Evolutionary conservation across 1,140 invertebrate genomes (phyloP).

Genomic region (Drosophila parvula): DNA sequence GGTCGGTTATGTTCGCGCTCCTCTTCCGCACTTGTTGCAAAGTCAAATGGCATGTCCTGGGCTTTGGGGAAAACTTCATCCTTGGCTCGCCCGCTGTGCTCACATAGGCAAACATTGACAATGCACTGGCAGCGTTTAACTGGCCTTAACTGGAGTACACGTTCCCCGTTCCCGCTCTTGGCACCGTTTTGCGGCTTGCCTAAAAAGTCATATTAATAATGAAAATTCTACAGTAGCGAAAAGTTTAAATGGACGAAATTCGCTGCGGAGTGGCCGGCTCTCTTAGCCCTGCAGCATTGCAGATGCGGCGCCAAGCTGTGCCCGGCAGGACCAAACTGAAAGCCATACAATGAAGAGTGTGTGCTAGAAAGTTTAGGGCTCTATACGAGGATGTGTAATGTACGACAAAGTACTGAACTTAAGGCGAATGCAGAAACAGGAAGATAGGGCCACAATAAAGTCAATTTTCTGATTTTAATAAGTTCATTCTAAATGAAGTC

Average conservation of each 20-base stretch:
- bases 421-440: conserved; percentile 7
- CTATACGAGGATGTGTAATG: conserved; percentile 70
- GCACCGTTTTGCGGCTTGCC: conserved; percentile 70
- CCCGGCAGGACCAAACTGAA: conserved; percentile 31
- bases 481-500: background rate
- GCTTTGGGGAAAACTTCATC: conserved; percentile 65
- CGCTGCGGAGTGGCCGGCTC: conserved; percentile 54
- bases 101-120: conserved; percentile 76
- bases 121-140: conserved; percentile 75
- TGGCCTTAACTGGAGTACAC: conserved; percentile 53
- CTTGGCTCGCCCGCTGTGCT: conserved; percentile 54
- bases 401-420: conserved; percentile 53
- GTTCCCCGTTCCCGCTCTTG: conserved; percentile 17
- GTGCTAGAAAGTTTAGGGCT: conserved; percentile 63
- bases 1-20: conserved; percentile 5
- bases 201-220: conserved; percentile 82
- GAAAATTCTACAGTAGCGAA: conserved; percentile 80
- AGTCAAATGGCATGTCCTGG: conserved; percentile 73
- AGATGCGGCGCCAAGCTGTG: conserved; percentile 68
- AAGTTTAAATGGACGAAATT: conserved; percentile 81
- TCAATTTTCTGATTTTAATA: conserved; percentile 8
- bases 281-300: conserved; percentile 66
- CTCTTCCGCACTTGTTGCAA: conserved; percentile 71
- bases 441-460: conserved; percentile 1
- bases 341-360: conserved; percentile 28